Evolutionary conservation across 2,113 vertebrate species (phyloP), one percentile per base, ranked within the genome.

Genomic region (Ornithorhynchus anatinus): DNA sequence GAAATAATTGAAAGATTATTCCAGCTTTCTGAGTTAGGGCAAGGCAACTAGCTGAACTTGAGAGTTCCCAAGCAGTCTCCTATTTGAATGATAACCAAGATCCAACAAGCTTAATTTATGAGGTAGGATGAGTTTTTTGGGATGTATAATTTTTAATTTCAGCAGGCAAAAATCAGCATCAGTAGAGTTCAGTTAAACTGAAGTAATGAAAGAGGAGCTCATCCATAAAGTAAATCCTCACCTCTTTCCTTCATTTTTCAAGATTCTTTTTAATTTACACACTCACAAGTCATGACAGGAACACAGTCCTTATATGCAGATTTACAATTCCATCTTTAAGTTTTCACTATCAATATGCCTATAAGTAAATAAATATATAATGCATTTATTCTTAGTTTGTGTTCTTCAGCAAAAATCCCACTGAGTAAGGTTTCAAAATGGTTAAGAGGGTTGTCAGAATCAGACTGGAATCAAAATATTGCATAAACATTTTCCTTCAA

Each of bases 361-460:
- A 62, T 77, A 62, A 68, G 57, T 39, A 43, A 10, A 63, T 51
- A 19, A 3, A 9, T 20, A 54, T 25, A 48, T 3, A 44, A 68
- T 58, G 31, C 7, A 71, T 51, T 53, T 69, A 38, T 17, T 69
- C 37, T 68, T 43, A 56, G 51, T 43, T 64, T 35, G 58, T 42
- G 50, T 73, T 63, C 57, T 67, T 20, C 27, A 67, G 6, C 17
- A 44, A 48, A 60, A 75, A 64, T 23, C 73, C 8, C 5, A 63
- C 22, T 71, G 75, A 67, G 75, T 32, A 53, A 15, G 50, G 67
- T 19, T 52, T 9, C 57, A 43, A 53, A 17, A 66, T 65, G 60
- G 63, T 51, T 33, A 11, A 52, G n/a, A 73, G 27, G 63, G 16
- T 10, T 3, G 29, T 40, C 39, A 65, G 57, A 71, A 53, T 43